Evolutionary conservation across 2,797 vertebrate species (phyloP).

Genomic region (Typhlichthys eigenmanni): DNA sequence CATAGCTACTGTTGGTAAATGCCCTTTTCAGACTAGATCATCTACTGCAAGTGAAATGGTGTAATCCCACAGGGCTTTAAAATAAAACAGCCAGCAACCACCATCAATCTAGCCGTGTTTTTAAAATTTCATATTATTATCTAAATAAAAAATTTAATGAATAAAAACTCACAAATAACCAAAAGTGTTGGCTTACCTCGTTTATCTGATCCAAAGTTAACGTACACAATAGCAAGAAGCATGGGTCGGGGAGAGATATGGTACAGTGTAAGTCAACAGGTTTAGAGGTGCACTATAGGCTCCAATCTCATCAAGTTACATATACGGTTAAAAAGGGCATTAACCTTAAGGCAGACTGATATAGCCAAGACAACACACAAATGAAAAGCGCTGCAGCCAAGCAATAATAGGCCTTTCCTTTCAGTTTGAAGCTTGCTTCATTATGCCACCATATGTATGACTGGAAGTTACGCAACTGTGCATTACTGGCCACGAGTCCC

Average conservation of each 20-base stretch:
- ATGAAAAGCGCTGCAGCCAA: constrained; percentile 43
- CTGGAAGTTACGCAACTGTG: constrained; percentile 34
- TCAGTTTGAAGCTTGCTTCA: constrained; percentile 22
- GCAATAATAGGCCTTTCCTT: constrained; percentile 46
- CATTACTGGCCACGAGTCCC: constrained; percentile 35
- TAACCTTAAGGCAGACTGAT: constrained; percentile 62
- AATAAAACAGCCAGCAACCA: constrained; percentile 49
- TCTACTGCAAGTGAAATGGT: constrained; percentile 24
- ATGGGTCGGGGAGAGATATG: constrained; percentile 81
- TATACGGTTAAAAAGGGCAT: constrained; percentile 66
- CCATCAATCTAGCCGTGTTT: constrained; percentile 44
- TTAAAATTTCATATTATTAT: constrained; percentile 24
- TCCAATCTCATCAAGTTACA: constrained; percentile 57
- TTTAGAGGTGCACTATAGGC: constrained; percentile 63
- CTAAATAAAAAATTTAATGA: constrained; percentile 17
- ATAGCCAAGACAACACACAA: constrained; percentile 55
- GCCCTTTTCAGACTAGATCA: constrained; percentile 62
- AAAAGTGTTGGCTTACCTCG: constrained; percentile 80
- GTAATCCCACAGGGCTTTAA: constrained; percentile 39
- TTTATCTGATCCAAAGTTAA: constrained; percentile 85
- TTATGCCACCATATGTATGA: constrained; percentile 37
- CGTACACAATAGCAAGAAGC: constrained; percentile 79
- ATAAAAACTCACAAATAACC: constrained; percentile 65
- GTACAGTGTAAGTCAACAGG: constrained; percentile 75
- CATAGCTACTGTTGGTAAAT: constrained; percentile 59